Evolutionary conservation across 2,113 vertebrate species (phyloP), one percentile per base, ranked within the genome.

Genomic region (Urocynchramus pylzowi): DNA sequence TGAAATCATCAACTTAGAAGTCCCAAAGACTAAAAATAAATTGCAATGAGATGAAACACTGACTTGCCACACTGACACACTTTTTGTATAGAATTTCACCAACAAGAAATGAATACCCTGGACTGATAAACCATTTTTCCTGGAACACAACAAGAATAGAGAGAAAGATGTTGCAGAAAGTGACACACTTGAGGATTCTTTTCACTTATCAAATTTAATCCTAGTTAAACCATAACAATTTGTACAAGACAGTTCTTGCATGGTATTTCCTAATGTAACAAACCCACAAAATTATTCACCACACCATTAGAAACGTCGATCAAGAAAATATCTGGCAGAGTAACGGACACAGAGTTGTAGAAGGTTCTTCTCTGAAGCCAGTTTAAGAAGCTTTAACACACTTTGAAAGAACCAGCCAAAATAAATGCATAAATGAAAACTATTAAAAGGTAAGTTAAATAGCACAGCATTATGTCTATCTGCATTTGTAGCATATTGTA

Each of bases 91-190:
- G 50, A 54, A 63, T 68, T 84, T 44, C 59, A 35, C 10, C 70
- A 91, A 45, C 45, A 77, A 30, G 61, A 84, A 91, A 89, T 39
- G 16, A 87, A 81, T 30, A 53, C 39, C 41, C 19, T 3, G 24
- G 21, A 53, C 0, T 33, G 28, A 71, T 22, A 18, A 74, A 77
- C 15, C 22, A 28, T 47, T 78, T 80, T 50, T 45, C 22, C 18
- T 20, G 13, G 18, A 84, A 73, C 17, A 2, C 0, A 0, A 31
- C 41, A 27, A 0, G 0, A 74, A 71, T 1, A 79, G 6, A 61
- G 27, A 87, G 44, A 33, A 71, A 69, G 42, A 77, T 2, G 6
- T 0, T 69, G 52, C 52, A 80, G 31, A 63, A 93, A 49, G 59
- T 1, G 7, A 68, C 10, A 81, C 41, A 74, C 10, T 44, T 52